Evolutionary conservation across 2,888 invertebrate species (phyloP).

Genomic region (Trichopria drosophilae): DNA sequence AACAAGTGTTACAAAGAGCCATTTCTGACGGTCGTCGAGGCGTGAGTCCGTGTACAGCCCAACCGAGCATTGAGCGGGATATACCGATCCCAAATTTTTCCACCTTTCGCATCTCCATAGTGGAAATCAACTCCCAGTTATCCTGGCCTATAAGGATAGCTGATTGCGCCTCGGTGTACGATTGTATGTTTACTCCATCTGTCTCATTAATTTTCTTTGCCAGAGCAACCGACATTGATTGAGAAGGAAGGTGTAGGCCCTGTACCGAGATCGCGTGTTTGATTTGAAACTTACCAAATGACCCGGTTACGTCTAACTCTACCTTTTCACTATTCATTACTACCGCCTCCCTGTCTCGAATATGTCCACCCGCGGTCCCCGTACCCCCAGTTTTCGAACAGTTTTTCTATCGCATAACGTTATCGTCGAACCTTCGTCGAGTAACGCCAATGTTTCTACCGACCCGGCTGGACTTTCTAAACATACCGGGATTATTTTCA

Average conservation of each 20-base stretch:
- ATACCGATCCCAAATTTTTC: too few relatives aligned
- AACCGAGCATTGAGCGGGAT: constrained; percentile 1
- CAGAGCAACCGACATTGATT: too few relatives aligned
- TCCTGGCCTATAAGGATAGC: constrained; percentile 18
- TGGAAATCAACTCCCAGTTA: constrained; percentile 9
- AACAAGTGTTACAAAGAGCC: too few relatives aligned
- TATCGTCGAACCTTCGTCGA: constrained; percentile 19
- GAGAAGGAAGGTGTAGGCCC: too few relatives aligned
- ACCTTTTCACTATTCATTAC: not conserved
- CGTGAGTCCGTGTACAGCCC: constrained; percentile 5
- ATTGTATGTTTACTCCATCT: too few relatives aligned
- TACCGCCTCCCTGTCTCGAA: too few relatives aligned
- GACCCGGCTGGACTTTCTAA: not conserved
- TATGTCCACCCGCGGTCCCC: not conserved
- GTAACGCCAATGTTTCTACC: constrained; percentile 2
- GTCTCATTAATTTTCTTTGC: too few relatives aligned
- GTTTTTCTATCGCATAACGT: constrained; percentile 5
- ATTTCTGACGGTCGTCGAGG: too few relatives aligned
- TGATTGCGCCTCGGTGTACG: too few relatives aligned
- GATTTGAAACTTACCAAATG: not conserved
- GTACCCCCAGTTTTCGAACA: not conserved
- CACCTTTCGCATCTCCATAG: too few relatives aligned
- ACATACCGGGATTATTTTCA: constrained; percentile 9
- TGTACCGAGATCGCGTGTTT: not conserved
- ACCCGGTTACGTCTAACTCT: not conserved